Base-by-base conservation (phyloP, 64 coral and sea anemone species). In the Cladopsammia gracilis region DNA sequence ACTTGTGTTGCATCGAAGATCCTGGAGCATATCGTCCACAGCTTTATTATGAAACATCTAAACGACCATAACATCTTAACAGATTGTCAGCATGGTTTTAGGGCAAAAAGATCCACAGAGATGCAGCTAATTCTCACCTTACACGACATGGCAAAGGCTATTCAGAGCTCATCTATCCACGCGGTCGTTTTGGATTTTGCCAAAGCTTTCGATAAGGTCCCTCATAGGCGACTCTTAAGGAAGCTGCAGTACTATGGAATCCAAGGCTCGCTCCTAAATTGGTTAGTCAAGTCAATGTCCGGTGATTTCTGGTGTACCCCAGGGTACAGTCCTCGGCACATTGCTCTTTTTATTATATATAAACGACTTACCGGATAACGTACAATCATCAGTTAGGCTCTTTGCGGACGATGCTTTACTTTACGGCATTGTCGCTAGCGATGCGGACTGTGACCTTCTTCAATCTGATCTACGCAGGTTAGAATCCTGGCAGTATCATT, bases 1-100 rank as follows among this genome's bases (percentile, higher is more conserved):
- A 89, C 87, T 75, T 89, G 87, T 65, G 59, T 89, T 77, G 73
- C 87, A 64, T 89, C 20, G n/a, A 89, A 91, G 69, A 51, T 91
- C 34, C 79, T 91, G 25, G 78, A 91, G 51, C 78, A 83, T 48
- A 91, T 91, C 70, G 58, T 83, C 25, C 75, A 90, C 60, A 90
- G 88, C 23, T 62, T 79, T 78, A 60, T 90, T 22, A 80, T 90
- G 75, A 91, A 91, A 72, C 78, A 71, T 81, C 49, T 91, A 67
- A 51, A 91, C 26, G 25, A 43, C 48, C 26, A 91, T 65, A 83
- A 60, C 25, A 91, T 91, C 47, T 76, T 83, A 44, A 58, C 73
- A 46, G 78, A 91, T 50, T 57, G 19, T 58, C 78, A 91, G 79
- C 77, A 91, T 91, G 89, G 89, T 47, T 91, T 91, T 64, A 79